phyloP scores from a whole-genome alignment of 2,113 vertebrate genomes.

The Etia nguti region DNA sequence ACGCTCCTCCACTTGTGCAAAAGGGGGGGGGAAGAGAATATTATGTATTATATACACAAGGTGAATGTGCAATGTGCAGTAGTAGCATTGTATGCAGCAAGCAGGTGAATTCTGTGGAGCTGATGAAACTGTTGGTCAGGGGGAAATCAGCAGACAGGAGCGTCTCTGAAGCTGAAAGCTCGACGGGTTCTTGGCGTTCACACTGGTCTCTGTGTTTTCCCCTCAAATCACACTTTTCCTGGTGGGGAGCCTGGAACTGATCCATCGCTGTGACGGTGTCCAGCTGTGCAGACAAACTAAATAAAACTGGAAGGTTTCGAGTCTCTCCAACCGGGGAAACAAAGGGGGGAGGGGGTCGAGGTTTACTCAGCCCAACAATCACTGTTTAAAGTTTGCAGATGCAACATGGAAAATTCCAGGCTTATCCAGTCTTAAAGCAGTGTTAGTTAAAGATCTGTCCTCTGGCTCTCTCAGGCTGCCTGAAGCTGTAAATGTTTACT shows the following conservation, averaged over 20 bases:
- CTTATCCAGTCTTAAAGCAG: no score
- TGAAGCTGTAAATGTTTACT: not conserved
- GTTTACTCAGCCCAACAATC: not conserved
- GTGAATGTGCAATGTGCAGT: no score
- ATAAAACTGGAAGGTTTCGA: not conserved
- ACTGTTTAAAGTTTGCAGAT: not conserved
- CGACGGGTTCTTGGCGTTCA: not conserved
- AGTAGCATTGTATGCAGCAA: no score
- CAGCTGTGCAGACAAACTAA: not conserved
- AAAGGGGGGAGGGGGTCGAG: accelerated
- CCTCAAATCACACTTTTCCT: not conserved
- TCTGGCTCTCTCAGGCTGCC: not conserved
- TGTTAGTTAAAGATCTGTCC: not conserved
- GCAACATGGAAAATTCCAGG: not conserved
- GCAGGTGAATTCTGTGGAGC: no score
- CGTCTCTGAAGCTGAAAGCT: not conserved
- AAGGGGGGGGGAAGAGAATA: no score
- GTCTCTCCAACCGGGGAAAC: not conserved
- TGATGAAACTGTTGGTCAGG: not conserved
- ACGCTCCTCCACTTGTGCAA: no score
- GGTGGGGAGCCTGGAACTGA: not conserved
- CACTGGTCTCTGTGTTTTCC: not conserved
- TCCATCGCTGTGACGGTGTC: not conserved
- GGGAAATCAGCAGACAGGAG: not conserved
- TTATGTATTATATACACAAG: no score